Conservation (phyloP, 2,888 invertebrate species). For the Epsilonema sp. region DNA sequence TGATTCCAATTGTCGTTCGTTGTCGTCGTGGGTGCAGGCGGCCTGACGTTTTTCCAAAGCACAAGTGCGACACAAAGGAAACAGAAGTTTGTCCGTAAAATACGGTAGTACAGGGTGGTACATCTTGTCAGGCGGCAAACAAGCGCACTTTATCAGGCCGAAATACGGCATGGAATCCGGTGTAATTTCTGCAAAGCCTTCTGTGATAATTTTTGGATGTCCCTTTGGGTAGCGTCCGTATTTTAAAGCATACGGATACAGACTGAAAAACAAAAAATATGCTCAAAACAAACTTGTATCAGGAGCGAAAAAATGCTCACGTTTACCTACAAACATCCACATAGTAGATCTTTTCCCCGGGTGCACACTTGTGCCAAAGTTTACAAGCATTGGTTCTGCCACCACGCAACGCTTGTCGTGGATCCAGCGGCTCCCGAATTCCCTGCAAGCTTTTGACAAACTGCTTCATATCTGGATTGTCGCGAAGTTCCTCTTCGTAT, state of each 20-base stretch:
- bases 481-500: too few relatives aligned
- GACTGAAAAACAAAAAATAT: too few relatives aligned
- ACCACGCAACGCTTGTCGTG: conserved; percentile 19
- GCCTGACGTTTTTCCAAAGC: not conserved
- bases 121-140: conserved; percentile 16
- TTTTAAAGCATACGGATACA: conserved; percentile 21
- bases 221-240: conserved; percentile 13
- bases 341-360: conserved; percentile 15
- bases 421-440: conserved; percentile 12
- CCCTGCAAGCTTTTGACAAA: too few relatives aligned
- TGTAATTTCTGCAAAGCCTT: not conserved
- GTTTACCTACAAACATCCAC: conserved; percentile 17
- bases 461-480: too few relatives aligned
- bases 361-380: conserved; percentile 12
- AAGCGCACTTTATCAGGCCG: conserved; percentile 16
- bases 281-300: too few relatives aligned
- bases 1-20: conserved; percentile 15
- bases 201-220: conserved; percentile 6
- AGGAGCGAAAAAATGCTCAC: too few relatives aligned
- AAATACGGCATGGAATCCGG: conserved; percentile 10
- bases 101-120: conserved; percentile 19
- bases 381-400: conserved; percentile 18
- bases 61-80: not conserved
- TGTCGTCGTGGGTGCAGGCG: conserved; percentile 6
- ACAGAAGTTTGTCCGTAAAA: not conserved